Percentiles rank a stretch among this genome's conserved stretches.
Conservation (phyloP, 2,797 vertebrate genomes). For the Siniperca undulata region DNA sequence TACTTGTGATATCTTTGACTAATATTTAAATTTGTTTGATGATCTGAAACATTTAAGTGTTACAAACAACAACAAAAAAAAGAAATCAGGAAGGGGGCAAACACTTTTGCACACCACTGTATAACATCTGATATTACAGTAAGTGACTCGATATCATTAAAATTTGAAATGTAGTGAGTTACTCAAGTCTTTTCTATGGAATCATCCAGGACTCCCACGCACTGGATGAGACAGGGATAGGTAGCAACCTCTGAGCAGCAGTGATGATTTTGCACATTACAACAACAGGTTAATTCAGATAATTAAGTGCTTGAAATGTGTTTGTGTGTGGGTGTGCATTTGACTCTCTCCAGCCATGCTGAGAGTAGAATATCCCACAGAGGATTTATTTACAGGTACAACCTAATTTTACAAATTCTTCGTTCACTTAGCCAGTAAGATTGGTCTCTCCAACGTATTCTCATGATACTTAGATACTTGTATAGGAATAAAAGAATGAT, state of each 20-base stretch:
- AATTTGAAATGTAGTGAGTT: constrained; percentile 1
- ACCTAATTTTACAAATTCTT: constrained; percentile 27
- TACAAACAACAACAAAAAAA: too few species aligned
- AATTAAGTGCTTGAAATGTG: background rate
- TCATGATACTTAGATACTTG: background rate
- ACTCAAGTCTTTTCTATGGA: background rate
- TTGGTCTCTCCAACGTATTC: background rate
- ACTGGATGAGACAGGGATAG: background rate
- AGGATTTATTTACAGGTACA: constrained; percentile 9
- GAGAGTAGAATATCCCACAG: constrained; percentile 2
- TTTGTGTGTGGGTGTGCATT: background rate
- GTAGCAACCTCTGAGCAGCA: constrained; percentile 3
- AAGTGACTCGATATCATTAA: background rate
- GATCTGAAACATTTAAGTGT: too few species aligned
- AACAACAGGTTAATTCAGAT: background rate
- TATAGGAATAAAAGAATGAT: background rate
- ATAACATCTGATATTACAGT: constrained; percentile 2
- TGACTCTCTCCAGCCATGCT: constrained; percentile 29
- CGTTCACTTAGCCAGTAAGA: background rate
- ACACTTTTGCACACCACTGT: too few species aligned
- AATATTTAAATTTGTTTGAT: too few species aligned
- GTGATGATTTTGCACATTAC: constrained; percentile 12
- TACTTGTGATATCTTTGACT: too few species aligned
- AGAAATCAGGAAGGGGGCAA: too few species aligned
- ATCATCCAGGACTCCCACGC: background rate